These are phyloP conservation scores for Diceros bicornis DNA, from an alignment of 2,797 vertebrate species.

Conservation along the genomic window DNA sequence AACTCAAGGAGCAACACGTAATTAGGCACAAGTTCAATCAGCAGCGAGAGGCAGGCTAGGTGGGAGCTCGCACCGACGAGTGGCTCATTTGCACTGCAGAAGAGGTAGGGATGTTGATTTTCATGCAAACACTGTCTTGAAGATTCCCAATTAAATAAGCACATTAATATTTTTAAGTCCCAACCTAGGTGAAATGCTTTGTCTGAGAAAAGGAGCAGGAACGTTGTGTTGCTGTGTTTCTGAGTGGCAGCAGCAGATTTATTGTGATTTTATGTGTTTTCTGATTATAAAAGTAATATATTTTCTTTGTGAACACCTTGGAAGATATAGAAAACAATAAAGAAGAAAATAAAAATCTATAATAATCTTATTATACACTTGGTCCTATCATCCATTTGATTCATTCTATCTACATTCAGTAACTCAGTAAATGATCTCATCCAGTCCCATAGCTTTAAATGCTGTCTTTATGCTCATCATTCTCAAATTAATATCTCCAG, in stretches of 20 bases:
- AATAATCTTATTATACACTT: constrained; percentile 27
- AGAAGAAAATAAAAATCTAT: constrained; percentile 22
- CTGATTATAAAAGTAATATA: constrained; percentile 39
- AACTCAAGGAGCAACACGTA: constrained; percentile 72
- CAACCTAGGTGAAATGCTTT: neutral
- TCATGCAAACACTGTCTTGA: constrained; percentile 50
- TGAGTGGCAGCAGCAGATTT: neutral
- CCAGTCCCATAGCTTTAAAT: neutral
- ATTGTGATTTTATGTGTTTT: constrained; percentile 56
- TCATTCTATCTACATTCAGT: neutral
- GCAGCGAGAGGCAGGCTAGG: neutral
- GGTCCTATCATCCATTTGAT: neutral
- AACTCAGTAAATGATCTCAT: neutral
- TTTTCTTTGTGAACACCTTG: constrained; percentile 19
- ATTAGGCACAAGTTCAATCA: constrained; percentile 71
- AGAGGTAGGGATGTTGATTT: constrained; percentile 72
- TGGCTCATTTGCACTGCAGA: constrained; percentile 73
- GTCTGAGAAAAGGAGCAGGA: neutral
- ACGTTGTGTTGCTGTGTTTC: neutral
- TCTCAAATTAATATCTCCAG: constrained; percentile 55
- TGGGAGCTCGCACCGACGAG: neutral
- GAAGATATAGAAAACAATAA: constrained; percentile 52
- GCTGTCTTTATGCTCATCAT: neutral
- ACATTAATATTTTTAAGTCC: constrained; percentile 71
- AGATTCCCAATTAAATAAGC: constrained; percentile 69